Conservation (phyloP, 2,113 vertebrate genomes). For the Uria lomvia region DNA sequence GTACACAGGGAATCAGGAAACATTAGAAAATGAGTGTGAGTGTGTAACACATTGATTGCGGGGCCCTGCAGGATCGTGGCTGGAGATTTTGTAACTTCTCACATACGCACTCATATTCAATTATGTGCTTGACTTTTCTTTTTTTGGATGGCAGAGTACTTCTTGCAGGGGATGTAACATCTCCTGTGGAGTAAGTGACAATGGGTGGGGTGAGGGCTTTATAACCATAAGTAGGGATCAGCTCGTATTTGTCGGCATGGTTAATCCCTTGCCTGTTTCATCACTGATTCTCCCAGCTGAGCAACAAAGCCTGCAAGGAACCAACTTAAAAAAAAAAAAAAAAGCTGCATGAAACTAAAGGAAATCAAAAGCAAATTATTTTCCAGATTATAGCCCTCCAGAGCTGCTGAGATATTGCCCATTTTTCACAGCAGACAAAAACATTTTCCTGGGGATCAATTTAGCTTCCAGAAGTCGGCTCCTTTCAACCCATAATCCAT, state of each 20-base stretch:
- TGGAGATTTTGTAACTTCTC: not conserved
- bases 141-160: not conserved
- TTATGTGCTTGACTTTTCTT: not conserved
- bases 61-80: not conserved
- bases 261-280: conserved; percentile 32
- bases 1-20: not conserved
- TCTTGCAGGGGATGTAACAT: not conserved
- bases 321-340: not conserved
- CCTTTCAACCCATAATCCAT: conserved; percentile 96
- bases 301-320: conserved; percentile 46
- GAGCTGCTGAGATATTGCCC: conserved; percentile 84
- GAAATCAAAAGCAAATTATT: conserved; percentile 83
- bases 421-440: conserved; percentile 99
- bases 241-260: not conserved
- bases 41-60: not conserved
- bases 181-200: not conserved
- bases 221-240: conserved; percentile 11
- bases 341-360: conserved; percentile 38
- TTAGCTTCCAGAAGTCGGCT: conserved; percentile 88
- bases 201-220: conserved; percentile 7
- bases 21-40: not conserved
- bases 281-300: conserved; percentile 13
- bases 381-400: conserved; percentile 74
- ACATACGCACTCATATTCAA: not conserved
- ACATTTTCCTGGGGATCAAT: conserved; percentile 99